A percentile compares a stretch with the other conserved stretches of the same genome.
Evolutionary conservation across 2,797 vertebrate genomes (phyloP).

Genomic region (Sebastes steindachneri): DNA sequence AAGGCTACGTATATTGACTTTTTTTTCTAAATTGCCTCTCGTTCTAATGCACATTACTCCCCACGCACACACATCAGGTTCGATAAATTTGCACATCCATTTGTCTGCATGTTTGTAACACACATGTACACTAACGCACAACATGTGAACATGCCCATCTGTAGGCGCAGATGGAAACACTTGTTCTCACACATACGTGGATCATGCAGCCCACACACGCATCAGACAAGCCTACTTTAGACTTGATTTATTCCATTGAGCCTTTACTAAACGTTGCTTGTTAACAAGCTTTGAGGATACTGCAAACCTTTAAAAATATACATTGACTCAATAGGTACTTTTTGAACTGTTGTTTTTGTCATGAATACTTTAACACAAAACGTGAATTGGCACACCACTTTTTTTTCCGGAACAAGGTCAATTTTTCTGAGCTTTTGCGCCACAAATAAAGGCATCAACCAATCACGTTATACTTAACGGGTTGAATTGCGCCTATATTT

Average conservation of each 20-base stretch:
- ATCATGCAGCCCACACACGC: neutral
- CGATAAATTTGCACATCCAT: neutral
- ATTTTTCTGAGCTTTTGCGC: too few species aligned
- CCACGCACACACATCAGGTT: neutral
- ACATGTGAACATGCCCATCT: conserved; percentile 40
- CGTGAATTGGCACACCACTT: too few species aligned
- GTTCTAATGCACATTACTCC: neutral
- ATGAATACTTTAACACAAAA: too few species aligned
- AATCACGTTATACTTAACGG: too few species aligned
- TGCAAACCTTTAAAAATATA: neutral
- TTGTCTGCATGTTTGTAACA: neutral
- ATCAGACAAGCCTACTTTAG: neutral
- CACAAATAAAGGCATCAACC: too few species aligned
- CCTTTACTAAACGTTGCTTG: neutral
- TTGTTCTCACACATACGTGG: conserved; percentile 1
- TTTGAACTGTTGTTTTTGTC: too few species aligned
- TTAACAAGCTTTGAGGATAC: neutral
- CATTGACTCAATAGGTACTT: neutral
- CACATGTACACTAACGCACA: neutral
- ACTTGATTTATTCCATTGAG: neutral
- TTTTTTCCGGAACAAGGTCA: fast-evolving
- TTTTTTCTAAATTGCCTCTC: neutral
- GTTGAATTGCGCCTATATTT: too few species aligned
- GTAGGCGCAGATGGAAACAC: conserved; percentile 31
- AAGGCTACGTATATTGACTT: neutral